Percentiles rank a stretch among this genome's conserved stretches.
Evolutionary conservation across 2,797 vertebrate genomes (phyloP).

Genomic region (Anas acuta): DNA sequence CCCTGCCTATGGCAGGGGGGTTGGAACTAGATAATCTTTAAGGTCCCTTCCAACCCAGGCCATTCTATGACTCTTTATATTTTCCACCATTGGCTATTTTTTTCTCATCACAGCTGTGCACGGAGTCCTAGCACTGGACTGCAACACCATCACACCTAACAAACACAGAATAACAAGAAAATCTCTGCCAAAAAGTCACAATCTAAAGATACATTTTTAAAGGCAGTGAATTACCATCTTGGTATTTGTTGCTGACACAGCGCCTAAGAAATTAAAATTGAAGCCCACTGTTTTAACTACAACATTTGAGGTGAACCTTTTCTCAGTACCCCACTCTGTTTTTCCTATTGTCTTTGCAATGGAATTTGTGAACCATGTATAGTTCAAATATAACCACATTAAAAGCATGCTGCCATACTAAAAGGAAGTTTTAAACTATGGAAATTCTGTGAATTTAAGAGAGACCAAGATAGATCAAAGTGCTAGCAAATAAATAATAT

Average conservation of each 20-base stretch:
- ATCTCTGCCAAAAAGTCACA: neutral
- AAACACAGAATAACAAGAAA: neutral
- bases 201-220: neutral
- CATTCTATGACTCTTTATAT: no score
- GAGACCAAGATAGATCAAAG: neutral
- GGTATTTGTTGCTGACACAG: neutral
- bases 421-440: fast-evolving
- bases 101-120: neutral
- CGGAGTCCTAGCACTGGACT: neutral
- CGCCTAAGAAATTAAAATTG: neutral
- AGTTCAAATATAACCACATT: neutral
- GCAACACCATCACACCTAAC: neutral
- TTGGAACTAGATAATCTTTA: no score
- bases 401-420: neutral
- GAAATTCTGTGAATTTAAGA: neutral
- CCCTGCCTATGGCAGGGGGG: no score
- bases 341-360: neutral
- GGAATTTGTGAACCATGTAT: neutral
- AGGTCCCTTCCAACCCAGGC: no score
- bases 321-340: neutral
- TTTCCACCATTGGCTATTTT: neutral
- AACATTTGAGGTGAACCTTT: neutral
- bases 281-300: neutral
- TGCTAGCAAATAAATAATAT: neutral
- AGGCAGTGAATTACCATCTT: neutral